Percentiles rank a stretch among this genome's conserved stretches.
These are phyloP conservation scores for Leptatherina wallacei DNA, from an alignment of 2,797 vertebrate genomes.

Conservation along the genomic window DNA sequence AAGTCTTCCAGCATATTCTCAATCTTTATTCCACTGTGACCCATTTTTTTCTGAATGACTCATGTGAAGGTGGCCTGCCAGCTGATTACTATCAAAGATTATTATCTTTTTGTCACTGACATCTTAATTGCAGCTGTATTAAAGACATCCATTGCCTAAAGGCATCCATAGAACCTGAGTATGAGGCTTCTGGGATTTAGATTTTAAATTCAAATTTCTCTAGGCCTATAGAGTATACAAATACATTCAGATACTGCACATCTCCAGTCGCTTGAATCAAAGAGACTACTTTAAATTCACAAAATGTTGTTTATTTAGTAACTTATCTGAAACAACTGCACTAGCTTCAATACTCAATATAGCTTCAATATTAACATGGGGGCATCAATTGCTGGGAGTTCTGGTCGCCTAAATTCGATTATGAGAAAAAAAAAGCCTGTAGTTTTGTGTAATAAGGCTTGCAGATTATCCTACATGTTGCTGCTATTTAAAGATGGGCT, in stretches of 20 bases:
- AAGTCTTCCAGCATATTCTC: background rate
- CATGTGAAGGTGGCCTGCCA: slow-evolving; percentile 14
- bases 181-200: background rate
- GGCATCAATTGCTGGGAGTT: slow-evolving; percentile 2
- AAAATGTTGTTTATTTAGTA: background rate
- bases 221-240: background rate
- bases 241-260: background rate
- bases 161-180: slow-evolving; percentile 9
- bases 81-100: slow-evolving; percentile 26
- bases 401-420: background rate
- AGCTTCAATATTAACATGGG: slow-evolving; percentile 6
- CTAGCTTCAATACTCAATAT: background rate
- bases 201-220: background rate
- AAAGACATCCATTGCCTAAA: slow-evolving; percentile 12
- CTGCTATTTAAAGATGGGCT: background rate
- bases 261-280: background rate
- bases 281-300: background rate
- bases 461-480: background rate
- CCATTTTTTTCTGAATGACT: slow-evolving; percentile 31
- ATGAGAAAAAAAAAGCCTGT: background rate
- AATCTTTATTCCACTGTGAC: slow-evolving; percentile 18
- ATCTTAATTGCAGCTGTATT: slow-evolving; percentile 28
- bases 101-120: slow-evolving; percentile 8
- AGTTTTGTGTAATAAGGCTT: slow-evolving; percentile 1
- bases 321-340: background rate